These are phyloP conservation scores for Sitta europaea DNA, from an alignment of 2,113 vertebrate species.

Conservation along the genomic window DNA sequence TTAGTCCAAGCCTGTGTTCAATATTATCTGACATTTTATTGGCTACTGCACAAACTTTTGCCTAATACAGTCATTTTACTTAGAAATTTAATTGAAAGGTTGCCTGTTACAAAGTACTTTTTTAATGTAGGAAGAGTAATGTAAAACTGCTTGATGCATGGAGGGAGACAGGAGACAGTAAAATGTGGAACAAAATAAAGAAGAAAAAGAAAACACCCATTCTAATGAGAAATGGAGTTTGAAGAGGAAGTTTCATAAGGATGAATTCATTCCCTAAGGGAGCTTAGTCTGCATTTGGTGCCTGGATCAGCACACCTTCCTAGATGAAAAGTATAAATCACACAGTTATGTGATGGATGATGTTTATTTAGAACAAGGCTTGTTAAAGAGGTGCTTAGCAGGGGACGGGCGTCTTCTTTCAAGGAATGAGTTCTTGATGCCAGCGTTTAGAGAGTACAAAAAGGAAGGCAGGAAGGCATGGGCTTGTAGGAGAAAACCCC, in stretches of 20 bases:
- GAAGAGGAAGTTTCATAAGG: not conserved
- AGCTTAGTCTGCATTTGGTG: not conserved
- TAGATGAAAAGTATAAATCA: constrained; percentile 2
- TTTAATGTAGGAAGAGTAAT: not conserved
- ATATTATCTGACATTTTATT: constrained; percentile 73
- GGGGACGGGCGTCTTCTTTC: not conserved
- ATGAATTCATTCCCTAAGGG: not conserved
- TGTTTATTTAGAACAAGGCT: not conserved
- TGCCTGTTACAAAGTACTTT: constrained; percentile 17
- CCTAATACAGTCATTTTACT: constrained; percentile 64
- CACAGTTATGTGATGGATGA: not conserved
- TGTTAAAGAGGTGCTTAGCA: not conserved
- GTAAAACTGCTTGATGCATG: not conserved
- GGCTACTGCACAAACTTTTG: constrained; percentile 65
- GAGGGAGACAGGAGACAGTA: not conserved
- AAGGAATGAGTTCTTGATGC: not conserved
- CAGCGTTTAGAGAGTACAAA: rapidly evolving
- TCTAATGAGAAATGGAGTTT: not conserved
- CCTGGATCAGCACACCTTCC: not conserved
- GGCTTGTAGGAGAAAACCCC: not conserved
- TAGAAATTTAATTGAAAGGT: constrained; percentile 61
- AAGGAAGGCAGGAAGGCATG: not conserved
- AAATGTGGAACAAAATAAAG: not conserved
- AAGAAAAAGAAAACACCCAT: not conserved
- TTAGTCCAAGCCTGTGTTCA: constrained; percentile 54